Evolutionary conservation across 2,888 invertebrate species (phyloP).

Genomic region (Neoitamus cyanurus): DNA sequence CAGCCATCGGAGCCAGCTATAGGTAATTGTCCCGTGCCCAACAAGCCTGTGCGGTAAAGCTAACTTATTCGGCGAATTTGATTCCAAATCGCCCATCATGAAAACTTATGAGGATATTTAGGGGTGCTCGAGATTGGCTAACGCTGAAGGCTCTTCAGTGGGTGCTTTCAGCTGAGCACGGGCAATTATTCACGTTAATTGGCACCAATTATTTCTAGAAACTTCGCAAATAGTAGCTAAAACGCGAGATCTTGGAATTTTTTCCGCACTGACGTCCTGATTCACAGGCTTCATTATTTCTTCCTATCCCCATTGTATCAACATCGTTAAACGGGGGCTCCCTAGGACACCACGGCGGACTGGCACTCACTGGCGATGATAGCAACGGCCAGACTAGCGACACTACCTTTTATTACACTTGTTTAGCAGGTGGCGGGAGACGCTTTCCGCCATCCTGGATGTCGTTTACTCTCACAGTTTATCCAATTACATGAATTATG

Average conservation of each 20-base stretch:
- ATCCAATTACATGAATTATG: constrained; percentile 42
- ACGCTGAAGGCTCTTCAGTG: not conserved
- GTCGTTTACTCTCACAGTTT: constrained; percentile 21
- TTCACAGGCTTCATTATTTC: constrained; percentile 19
- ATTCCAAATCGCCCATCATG: constrained; percentile 9
- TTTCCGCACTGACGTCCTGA: constrained; percentile 17
- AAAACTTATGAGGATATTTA: constrained; percentile 19
- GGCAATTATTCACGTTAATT: constrained; percentile 34
- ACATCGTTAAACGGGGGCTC: constrained; percentile 22
- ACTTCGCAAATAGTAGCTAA: constrained; percentile 11
- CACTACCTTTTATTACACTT: constrained; percentile 12
- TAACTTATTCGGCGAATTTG: not conserved
- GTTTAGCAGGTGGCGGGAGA: constrained; percentile 6
- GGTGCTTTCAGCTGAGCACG: not conserved
- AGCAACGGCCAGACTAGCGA: not conserved
- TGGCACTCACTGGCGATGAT: not conserved
- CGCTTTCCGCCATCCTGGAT: not conserved
- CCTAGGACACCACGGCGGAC: not conserved
- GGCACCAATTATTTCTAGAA: constrained; percentile 25
- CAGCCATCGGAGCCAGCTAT: not conserved
- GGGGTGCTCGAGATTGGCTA: not conserved
- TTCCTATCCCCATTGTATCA: constrained; percentile 16
- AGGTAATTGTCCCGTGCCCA: not conserved
- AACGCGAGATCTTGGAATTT: constrained; percentile 13
- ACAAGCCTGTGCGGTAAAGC: not conserved